Conservation (phyloP, 1,140 invertebrate species). For the Penaeus indicus region DNA sequence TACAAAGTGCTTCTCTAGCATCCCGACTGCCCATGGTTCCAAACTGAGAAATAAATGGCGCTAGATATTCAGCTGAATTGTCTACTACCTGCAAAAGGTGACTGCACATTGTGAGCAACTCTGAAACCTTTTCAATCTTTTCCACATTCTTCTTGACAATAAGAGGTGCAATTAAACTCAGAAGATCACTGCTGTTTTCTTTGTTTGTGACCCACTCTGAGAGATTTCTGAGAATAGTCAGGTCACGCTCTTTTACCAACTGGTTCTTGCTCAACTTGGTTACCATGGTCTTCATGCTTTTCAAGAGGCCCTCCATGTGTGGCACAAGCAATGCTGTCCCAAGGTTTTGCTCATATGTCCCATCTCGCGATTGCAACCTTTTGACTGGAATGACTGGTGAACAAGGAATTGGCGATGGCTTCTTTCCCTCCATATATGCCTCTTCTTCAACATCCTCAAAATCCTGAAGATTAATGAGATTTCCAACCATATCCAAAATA, state of each 20-base stretch:
- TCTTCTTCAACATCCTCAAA: slow-evolving; percentile 72
- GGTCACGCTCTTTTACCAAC: slow-evolving; percentile 77
- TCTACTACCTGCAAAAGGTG: slow-evolving; percentile 81
- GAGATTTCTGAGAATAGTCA: slow-evolving; percentile 84
- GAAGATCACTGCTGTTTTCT: slow-evolving; percentile 78
- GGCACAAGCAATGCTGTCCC: slow-evolving; percentile 82
- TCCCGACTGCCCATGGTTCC: slow-evolving; percentile 67
- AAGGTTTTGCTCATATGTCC: slow-evolving; percentile 74
- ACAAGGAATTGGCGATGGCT: neutral
- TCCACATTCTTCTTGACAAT: slow-evolving; percentile 75
- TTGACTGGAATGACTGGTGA: neutral
- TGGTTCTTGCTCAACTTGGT: slow-evolving; percentile 74
- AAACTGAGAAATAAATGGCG: slow-evolving; percentile 69
- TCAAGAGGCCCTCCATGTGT: slow-evolving; percentile 80
- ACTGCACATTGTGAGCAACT: slow-evolving; percentile 79
- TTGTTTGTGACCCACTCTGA: slow-evolving; percentile 80
- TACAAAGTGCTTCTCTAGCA: slow-evolving; percentile 69
- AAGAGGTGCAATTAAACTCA: slow-evolving; percentile 82
- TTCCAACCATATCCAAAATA: slow-evolving; percentile 85
- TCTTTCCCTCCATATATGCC: slow-evolving; percentile 68
- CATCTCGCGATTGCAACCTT: slow-evolving; percentile 55
- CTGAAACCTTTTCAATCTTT: slow-evolving; percentile 76
- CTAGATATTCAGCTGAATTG: slow-evolving; percentile 76
- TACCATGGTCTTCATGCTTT: slow-evolving; percentile 78
- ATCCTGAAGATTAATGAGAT: slow-evolving; percentile 79